Evolutionary conservation across 2,888 invertebrate genomes (phyloP).

Genomic region (Eupithecia dodoneata): DNA sequence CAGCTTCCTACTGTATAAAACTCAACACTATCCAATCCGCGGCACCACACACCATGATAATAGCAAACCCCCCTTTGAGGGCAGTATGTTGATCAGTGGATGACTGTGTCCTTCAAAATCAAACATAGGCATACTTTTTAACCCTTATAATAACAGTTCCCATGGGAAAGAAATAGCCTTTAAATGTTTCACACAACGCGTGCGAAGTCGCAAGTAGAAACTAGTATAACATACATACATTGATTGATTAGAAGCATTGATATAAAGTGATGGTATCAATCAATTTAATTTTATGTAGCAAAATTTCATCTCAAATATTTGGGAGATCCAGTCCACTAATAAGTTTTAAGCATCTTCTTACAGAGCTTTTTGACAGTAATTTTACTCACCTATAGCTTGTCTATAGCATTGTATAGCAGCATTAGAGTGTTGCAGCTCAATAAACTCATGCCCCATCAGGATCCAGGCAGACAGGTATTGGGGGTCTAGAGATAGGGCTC

Average conservation of each 20-base stretch:
- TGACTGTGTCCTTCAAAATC: too few relatives aligned
- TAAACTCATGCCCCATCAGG: conserved; percentile 99
- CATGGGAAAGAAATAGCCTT: too few relatives aligned
- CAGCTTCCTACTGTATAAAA: too few relatives aligned
- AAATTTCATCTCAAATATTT: neutral
- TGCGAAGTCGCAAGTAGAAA: too few relatives aligned
- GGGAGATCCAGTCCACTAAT: neutral
- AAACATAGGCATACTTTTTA: too few relatives aligned
- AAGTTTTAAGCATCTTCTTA: neutral
- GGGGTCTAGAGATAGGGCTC: conserved; percentile 96
- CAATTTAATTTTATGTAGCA: too few relatives aligned
- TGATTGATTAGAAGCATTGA: too few relatives aligned
- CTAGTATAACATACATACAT: too few relatives aligned
- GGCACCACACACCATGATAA: neutral
- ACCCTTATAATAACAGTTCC: too few relatives aligned
- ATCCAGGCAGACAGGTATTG: conserved; percentile 98
- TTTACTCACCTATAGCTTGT: conserved; percentile 93
- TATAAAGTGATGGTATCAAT: too few relatives aligned
- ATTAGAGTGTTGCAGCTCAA: conserved; percentile 99
- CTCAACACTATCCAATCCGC: neutral
- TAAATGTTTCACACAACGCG: too few relatives aligned
- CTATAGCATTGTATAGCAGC: conserved; percentile 99
- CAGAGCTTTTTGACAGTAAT: neutral
- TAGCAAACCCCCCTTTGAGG: neutral
- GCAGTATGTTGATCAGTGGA: neutral